Percentiles rank a stretch among this genome's conserved stretches.
These are phyloP conservation scores for Zaprionus bogoriensis DNA, from an alignment of 2,888 invertebrate species.

Conservation along the genomic window DNA sequence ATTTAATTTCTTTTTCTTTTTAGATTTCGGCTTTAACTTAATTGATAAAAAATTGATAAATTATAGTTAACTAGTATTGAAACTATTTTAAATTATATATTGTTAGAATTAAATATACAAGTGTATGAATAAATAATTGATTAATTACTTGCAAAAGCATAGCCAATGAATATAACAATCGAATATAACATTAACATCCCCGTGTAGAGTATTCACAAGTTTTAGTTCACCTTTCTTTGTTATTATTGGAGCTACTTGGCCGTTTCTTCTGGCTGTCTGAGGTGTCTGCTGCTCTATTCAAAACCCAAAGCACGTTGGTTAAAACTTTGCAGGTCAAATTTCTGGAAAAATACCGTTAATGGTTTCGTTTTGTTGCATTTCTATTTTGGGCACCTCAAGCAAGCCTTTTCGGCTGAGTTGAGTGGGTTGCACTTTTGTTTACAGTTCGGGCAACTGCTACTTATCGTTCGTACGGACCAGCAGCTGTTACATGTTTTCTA, in stretches of 20 bases:
- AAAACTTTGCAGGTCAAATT: conserved; percentile 29
- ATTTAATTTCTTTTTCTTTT: not conserved
- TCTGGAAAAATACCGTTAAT: not conserved
- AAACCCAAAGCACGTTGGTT: conserved; percentile 45
- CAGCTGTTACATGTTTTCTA: too few relatives aligned
- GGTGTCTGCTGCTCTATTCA: conserved; percentile 26
- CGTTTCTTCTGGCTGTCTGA: conserved; percentile 21
- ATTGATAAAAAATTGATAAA: too few relatives aligned
- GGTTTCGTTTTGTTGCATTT: not conserved
- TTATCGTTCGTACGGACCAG: too few relatives aligned
- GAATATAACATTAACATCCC: too few relatives aligned
- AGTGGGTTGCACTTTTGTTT: not conserved
- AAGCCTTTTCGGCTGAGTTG: not conserved
- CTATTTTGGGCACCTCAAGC: too few relatives aligned
- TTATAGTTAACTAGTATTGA: too few relatives aligned
- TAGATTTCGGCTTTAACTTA: not conserved
- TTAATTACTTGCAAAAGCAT: too few relatives aligned
- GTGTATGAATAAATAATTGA: too few relatives aligned
- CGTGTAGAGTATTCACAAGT: not conserved
- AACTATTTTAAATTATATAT: too few relatives aligned
- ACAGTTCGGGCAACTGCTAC: too few relatives aligned
- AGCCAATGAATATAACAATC: too few relatives aligned
- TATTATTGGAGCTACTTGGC: conserved; percentile 17
- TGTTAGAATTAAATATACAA: too few relatives aligned
- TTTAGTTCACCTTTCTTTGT: not conserved